These are phyloP conservation scores for Spizaetus ornatus DNA, from an alignment of 2,113 vertebrate species.

Conservation along the genomic window DNA sequence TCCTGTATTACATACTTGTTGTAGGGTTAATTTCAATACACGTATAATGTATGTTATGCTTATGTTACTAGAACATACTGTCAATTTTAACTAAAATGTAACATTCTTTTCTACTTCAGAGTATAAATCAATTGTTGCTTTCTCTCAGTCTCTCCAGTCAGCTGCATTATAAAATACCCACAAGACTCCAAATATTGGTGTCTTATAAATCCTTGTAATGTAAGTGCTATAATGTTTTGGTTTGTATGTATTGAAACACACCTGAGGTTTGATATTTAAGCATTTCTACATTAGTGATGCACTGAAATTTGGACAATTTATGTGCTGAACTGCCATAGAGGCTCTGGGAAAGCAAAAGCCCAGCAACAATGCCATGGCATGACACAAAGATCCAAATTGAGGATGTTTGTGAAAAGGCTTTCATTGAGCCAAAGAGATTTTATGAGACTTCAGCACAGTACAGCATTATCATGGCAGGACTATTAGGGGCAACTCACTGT, in stretches of 20 bases:
- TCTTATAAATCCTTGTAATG: neutral
- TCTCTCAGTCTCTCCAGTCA: neutral
- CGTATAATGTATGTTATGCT: neutral
- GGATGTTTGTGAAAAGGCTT: neutral
- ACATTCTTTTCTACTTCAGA: neutral
- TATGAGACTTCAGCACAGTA: neutral
- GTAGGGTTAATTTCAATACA: neutral
- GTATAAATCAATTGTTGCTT: neutral
- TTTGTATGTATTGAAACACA: neutral
- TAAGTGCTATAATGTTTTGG: neutral
- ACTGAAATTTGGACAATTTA: neutral
- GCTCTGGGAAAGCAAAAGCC: neutral
- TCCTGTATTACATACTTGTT: neutral
- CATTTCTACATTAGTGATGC: neutral
- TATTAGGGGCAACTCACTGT: neutral
- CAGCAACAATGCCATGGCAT: accelerated
- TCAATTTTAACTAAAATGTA: neutral
- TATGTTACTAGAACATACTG: neutral
- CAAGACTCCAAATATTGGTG: neutral
- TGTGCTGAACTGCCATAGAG: neutral
- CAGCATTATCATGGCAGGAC: neutral
- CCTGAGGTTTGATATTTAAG: neutral
- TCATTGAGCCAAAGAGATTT: neutral
- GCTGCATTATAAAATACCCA: neutral
- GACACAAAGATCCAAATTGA: neutral